phyloP scores from a whole-genome alignment of 2,888 invertebrate genomes.

The Ochropleura plecta region DNA sequence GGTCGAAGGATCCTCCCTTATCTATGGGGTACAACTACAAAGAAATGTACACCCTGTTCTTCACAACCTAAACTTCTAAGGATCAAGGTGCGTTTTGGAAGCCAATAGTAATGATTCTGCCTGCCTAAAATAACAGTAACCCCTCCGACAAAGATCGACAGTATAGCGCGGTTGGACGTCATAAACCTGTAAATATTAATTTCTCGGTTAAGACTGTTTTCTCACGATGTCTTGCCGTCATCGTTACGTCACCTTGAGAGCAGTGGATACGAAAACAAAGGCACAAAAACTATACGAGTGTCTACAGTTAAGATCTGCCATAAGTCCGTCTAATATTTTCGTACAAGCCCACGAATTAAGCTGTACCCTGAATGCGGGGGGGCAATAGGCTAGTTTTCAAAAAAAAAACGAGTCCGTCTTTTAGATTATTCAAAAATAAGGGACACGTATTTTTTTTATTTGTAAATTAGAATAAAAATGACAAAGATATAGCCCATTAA shows the following conservation, averaged over 20 bases:
- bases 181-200: neutral
- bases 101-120: neutral
- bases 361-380: neutral
- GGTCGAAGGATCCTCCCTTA: too few relatives aligned
- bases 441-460: too few relatives aligned
- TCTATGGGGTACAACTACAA: too few relatives aligned
- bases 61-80: too few relatives aligned
- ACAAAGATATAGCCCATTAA: too few relatives aligned
- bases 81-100: neutral
- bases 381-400: too few relatives aligned
- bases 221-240: neutral
- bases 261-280: neutral
- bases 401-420: too few relatives aligned
- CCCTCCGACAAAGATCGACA: neutral
- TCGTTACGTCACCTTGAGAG: neutral
- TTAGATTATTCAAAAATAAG: too few relatives aligned
- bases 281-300: neutral
- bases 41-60: too few relatives aligned
- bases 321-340: neutral
- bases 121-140: neutral
- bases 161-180: too few relatives aligned
- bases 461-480: too few relatives aligned
- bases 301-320: neutral
- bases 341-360: neutral
- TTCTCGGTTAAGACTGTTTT: slow-evolving; percentile 8